These are phyloP conservation scores for Thripadectes ignobilis DNA, from an alignment of 2,797 vertebrate species.

Conservation along the genomic window DNA sequence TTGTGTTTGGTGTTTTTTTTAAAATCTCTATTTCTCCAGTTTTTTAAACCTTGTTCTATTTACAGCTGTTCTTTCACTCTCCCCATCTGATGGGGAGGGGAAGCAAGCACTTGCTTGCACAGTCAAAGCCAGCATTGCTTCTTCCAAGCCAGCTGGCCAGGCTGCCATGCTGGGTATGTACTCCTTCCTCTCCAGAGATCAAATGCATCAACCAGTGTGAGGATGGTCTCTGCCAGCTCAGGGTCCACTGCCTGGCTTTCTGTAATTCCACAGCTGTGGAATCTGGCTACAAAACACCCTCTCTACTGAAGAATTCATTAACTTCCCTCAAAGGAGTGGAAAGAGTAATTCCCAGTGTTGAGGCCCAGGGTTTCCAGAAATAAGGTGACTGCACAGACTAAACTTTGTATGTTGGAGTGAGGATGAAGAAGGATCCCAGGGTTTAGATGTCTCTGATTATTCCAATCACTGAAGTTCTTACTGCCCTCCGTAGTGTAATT, in stretches of 20 bases:
- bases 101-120: conserved; percentile 65
- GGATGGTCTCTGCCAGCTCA: conserved; percentile 46
- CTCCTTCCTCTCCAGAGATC: conserved; percentile 60
- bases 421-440: not conserved
- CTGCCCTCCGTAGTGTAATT: not conserved
- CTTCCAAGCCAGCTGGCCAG: conserved; percentile 63
- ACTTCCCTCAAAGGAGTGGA: conserved; percentile 5
- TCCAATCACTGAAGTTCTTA: not conserved
- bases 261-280: conserved; percentile 67
- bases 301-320: conserved; percentile 36
- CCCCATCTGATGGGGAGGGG: conserved; percentile 51
- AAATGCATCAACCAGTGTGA: conserved; percentile 32
- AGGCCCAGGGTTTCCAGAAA: not conserved
- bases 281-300: conserved; percentile 49
- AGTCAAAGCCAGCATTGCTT: conserved; percentile 65
- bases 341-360: not conserved
- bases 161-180: conserved; percentile 19
- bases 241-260: conserved; percentile 54
- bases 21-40: not conserved
- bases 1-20: not conserved
- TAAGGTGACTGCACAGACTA: not conserved
- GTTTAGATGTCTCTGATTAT: not conserved
- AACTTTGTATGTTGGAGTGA: not conserved
- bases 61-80: conserved; percentile 71
- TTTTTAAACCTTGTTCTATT: conserved; percentile 20